Evolutionary conservation across 2,888 invertebrate species (phyloP), one percentile per base, ranked within the genome.

Genomic region (Drosophila putrida): DNA sequence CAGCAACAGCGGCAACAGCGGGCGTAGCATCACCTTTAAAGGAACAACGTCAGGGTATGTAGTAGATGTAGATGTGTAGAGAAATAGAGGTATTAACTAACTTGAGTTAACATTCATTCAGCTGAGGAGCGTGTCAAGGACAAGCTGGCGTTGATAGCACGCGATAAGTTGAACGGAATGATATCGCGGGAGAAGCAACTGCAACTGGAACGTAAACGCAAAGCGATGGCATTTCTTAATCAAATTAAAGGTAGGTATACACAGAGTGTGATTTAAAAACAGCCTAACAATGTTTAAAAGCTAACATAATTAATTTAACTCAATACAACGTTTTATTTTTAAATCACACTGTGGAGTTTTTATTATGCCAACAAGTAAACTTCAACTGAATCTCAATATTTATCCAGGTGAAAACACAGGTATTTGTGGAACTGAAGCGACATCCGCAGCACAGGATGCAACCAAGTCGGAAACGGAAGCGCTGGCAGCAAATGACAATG

Each of bases 171-270:
- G 83, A 93, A 94, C 82, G 93, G 94, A 75, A 89, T 94, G 89
- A 91, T 93, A 90, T 89, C 93, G 81, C 92, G 94, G 82, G 94
- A 95, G 88, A 92, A 94, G 75, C 90, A 93, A 72, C 86, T 96
- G 66, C 96, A 96, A 86, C 89, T 95, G 77, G 97, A 97, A 90
- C 93, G 98, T 0, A 95, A 97, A 78, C 95, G 95, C 28, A 96
- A 96, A 80, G 97, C 97, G 0, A 96, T 96, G 9, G 96, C 96
- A 89, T 97, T 98, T 91, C 94, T 97, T 9, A 92, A 91, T 82
- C 92, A 93, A 80, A 93, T 93, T n/a, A 92, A 92, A 87, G 90
- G 93, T 92, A 78, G 11, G 20, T 8, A 11, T 1, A 11, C 20
- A 20, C 20, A 20, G 20, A 20, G 20, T 20, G 20, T 20, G 20